These are phyloP conservation scores for Urosaurus nigricauda DNA, from an alignment of 2,797 vertebrate genomes.

Conservation along the genomic window DNA sequence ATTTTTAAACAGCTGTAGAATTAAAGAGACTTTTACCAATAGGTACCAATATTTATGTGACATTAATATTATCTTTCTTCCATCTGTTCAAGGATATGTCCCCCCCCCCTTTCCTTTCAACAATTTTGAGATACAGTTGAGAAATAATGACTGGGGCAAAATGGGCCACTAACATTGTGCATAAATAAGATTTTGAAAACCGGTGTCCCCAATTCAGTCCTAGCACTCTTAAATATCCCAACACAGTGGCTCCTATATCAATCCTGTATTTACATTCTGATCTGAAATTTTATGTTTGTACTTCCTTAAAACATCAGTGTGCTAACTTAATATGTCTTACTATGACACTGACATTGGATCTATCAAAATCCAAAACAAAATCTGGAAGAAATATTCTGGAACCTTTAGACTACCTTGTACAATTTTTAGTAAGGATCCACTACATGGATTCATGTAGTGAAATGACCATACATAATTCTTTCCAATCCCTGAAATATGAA, in stretches of 20 bases:
- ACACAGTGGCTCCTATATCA: neutral
- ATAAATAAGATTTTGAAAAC: neutral
- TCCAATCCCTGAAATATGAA: neutral
- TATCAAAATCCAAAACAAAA: neutral
- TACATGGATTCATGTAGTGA: neutral
- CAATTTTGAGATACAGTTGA: neutral
- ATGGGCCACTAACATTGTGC: neutral
- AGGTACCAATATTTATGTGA: neutral
- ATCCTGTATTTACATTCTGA: neutral
- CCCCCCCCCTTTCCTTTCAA: neutral
- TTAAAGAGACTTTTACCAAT: neutral
- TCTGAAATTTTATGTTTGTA: neutral
- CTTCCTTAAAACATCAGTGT: neutral
- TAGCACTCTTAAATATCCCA: neutral
- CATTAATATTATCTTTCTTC: neutral
- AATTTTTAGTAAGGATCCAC: slow-evolving; percentile 3
- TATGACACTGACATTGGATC: too few relatives aligned
- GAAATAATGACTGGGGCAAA: neutral
- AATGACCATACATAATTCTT: neutral
- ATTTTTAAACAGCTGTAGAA: neutral
- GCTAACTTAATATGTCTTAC: too few relatives aligned
- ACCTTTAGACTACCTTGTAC: neutral
- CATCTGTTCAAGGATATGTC: neutral
- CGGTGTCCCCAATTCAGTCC: neutral
- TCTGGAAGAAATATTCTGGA: neutral